Base-by-base conservation (phyloP, 2,888 invertebrate genomes). In the Junonia oenone region DNA sequence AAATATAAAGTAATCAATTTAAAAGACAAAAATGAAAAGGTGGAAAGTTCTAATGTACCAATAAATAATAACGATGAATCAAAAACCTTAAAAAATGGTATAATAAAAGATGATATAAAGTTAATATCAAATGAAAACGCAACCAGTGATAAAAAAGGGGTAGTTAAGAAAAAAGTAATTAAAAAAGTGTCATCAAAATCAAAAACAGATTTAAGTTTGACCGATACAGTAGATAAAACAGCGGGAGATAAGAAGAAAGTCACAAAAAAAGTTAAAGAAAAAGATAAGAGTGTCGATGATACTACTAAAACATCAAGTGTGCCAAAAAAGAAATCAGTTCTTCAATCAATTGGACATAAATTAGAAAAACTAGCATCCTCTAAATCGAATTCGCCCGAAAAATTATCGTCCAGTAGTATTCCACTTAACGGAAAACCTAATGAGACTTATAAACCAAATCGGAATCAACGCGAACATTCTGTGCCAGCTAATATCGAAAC, bases 331-430 rank as follows among this genome's bases (percentile, higher is more conserved):
- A 93, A 93, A 76, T 88, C 92, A 1, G 91, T 96, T 64, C 83
- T 96, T 37, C 95, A 95, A 71, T 93, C 93, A 0, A 92, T 96
- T 66, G 95, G 96, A 43, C 95, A 95, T 71, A 94, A 94, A 75
- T 90, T 94, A 69, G 95, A 95, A 78, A 95, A 94, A 73, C 90
- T 95, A 33, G 86, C 92, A 1, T 90, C 92, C 48, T 89, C 84
- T 59, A 91, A 90, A 69, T 76, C 83, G 62, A 76, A 84, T 78
- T 76, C 91, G 66, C 87, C 90, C 62, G 82, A 91, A 80, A 87
- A 94, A 76, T 76, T 61, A 64, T 63, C 72, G 52, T 81, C 83
- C 56, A 79, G 69, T 53, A 75, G 63, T 66, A 56, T 51, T 37
- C 59, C 68, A 50, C 68, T 67, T 19, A 73, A 55, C 55, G 78